These are phyloP conservation scores for Sparus aurata DNA, from an alignment of 2,797 vertebrate genomes.

Conservation along the genomic window DNA sequence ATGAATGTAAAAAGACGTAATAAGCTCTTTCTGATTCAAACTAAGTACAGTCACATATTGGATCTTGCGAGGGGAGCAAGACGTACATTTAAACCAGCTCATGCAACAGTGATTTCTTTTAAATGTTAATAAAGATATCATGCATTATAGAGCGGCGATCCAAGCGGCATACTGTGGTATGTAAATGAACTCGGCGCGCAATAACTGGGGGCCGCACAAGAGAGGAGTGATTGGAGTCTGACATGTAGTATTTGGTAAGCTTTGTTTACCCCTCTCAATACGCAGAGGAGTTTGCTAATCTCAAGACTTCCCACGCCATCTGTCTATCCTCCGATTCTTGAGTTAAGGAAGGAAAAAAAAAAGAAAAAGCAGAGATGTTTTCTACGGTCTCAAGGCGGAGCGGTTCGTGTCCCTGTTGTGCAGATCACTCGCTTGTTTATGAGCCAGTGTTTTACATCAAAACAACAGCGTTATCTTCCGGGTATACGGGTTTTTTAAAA, in stretches of 20 bases:
- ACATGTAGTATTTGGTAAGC: slow-evolving; percentile 54
- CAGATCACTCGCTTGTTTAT: slow-evolving; percentile 58
- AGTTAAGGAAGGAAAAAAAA: slow-evolving; percentile 34
- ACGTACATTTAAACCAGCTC: not conserved
- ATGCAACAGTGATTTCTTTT: not conserved
- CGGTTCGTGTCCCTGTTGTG: slow-evolving; percentile 53
- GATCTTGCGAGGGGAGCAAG: not conserved
- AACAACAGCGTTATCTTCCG: slow-evolving; percentile 37
- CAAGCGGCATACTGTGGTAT: not conserved
- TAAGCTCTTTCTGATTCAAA: not conserved
- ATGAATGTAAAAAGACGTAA: slow-evolving; percentile 9
- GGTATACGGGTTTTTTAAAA: slow-evolving; percentile 6
- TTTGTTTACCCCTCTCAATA: slow-evolving; percentile 70
- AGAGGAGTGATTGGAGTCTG: slow-evolving; percentile 62
- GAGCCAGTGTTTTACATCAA: slow-evolving; percentile 51
- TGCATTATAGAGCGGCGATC: not conserved
- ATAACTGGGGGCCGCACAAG: slow-evolving; percentile 24
- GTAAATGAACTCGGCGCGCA: slow-evolving; percentile 23
- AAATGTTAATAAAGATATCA: not conserved
- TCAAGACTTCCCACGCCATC: slow-evolving; percentile 67
- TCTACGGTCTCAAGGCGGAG: slow-evolving; percentile 42
- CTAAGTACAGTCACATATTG: not conserved
- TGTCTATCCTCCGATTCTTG: slow-evolving; percentile 61
- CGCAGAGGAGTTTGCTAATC: slow-evolving; percentile 62
- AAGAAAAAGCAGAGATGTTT: slow-evolving; percentile 49